These are phyloP conservation scores for Dasypolia templi DNA, from an alignment of 2,888 invertebrate genomes.

Conservation along the genomic window DNA sequence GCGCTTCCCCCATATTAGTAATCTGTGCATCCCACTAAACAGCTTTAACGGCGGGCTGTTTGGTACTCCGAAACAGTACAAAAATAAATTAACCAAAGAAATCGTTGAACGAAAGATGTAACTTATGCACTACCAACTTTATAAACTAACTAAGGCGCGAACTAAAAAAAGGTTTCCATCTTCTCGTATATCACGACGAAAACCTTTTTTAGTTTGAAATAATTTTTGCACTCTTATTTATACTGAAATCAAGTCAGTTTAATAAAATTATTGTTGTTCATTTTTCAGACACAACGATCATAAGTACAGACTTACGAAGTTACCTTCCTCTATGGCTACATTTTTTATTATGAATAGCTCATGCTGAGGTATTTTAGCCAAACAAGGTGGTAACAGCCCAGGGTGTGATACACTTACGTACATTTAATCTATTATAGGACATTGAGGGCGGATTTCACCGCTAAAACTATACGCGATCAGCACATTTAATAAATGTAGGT, in stretches of 20 bases:
- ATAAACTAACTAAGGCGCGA: constrained; percentile 5
- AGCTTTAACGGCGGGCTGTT: too few species aligned
- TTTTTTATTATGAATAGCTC: background rate
- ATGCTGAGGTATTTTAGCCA: background rate
- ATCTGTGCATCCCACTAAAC: too few species aligned
- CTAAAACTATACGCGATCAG: too few species aligned
- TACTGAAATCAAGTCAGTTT: background rate
- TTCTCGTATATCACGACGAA: background rate
- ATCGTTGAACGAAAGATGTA: background rate
- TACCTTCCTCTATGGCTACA: background rate
- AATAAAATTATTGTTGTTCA: background rate
- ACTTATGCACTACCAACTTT: constrained; percentile 15
- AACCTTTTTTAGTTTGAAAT: background rate
- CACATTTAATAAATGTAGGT: too few species aligned
- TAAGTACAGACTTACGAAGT: background rate
- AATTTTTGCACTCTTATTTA: background rate
- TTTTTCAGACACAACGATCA: background rate
- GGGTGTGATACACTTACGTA: background rate
- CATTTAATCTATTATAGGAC: background rate
- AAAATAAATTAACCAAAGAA: background rate
- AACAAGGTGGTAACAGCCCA: background rate
- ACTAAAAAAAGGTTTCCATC: background rate
- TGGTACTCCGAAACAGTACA: background rate
- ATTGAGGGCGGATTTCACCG: too few species aligned
- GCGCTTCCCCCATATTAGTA: too few species aligned